A percentile compares a stretch with the other conserved stretches of the same genome.
phyloP scores from a whole-genome alignment of 1,140 invertebrate species.

The Microvelia longipes region DNA sequence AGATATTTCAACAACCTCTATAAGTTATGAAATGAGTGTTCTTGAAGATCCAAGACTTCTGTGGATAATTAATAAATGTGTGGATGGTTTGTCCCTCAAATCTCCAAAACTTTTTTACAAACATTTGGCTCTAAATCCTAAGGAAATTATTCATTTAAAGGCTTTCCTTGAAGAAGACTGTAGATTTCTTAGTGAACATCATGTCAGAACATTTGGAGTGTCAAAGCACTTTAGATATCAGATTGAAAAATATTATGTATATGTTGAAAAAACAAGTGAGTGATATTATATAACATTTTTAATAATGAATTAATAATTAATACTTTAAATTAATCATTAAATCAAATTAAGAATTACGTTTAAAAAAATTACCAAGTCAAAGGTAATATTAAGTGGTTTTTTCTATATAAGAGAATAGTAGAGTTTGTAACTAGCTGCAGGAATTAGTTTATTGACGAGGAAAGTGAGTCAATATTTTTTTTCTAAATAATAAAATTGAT shows the following conservation, averaged over 20 bases:
- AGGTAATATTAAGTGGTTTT: too few species aligned
- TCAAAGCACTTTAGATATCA: neutral
- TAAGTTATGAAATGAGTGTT: conserved; percentile 1
- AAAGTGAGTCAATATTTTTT: too few species aligned
- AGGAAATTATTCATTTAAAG: neutral
- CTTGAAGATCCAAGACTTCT: neutral
- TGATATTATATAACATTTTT: neutral
- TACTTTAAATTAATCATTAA: too few species aligned
- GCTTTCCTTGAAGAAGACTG: neutral
- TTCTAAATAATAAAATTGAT: too few species aligned
- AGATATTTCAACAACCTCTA: too few species aligned
- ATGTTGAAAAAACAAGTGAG: neutral
- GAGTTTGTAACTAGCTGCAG: too few species aligned
- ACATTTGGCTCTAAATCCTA: neutral
- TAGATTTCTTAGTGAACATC: neutral
- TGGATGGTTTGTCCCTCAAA: neutral
- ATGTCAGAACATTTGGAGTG: neutral
- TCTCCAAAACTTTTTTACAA: neutral
- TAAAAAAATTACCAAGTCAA: too few species aligned
- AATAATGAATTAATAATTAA: too few species aligned
- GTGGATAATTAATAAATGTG: neutral
- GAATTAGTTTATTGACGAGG: too few species aligned
- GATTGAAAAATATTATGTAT: neutral
- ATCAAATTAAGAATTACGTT: too few species aligned
- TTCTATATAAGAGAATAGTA: too few species aligned